Conservation (phyloP, 1,140 invertebrate species). For the Maconellicoccus hirsutus region DNA sequence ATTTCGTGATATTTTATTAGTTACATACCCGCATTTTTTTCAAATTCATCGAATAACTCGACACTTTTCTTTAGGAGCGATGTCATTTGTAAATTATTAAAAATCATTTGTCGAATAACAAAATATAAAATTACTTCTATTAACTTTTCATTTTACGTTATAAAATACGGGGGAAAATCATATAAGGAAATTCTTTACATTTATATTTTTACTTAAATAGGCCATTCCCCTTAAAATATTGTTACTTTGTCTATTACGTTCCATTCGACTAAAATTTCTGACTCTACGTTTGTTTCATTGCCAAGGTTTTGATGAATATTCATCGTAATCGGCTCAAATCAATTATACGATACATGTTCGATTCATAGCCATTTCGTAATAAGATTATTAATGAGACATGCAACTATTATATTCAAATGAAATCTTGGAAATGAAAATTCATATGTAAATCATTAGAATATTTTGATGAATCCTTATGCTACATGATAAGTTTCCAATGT, state of each 20-base stretch:
- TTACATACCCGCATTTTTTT: neutral
- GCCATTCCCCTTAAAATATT: neutral
- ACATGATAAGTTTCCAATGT: too few relatives aligned
- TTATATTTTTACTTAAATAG: neutral
- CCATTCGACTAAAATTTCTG: neutral
- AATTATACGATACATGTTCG: neutral
- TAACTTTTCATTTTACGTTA: neutral
- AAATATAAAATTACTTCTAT: neutral
- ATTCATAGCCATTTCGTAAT: neutral
- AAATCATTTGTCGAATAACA: neutral
- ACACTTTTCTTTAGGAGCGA: neutral
- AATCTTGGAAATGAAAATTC: neutral
- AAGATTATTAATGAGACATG: neutral
- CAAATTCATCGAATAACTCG: neutral
- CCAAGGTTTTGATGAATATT: neutral
- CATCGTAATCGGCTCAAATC: neutral
- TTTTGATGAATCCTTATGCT: too few relatives aligned
- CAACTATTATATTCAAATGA: neutral
- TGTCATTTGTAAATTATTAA: conserved; percentile 6
- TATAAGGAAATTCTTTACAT: too few relatives aligned
- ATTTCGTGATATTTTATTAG: neutral
- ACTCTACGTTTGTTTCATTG: neutral
- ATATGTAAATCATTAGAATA: neutral
- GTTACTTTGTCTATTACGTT: neutral
- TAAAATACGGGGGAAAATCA: neutral